Evolutionary conservation across 2,888 invertebrate genomes (phyloP), one percentile per base, ranked within the genome.

Genomic region (Tineola bisselliella): DNA sequence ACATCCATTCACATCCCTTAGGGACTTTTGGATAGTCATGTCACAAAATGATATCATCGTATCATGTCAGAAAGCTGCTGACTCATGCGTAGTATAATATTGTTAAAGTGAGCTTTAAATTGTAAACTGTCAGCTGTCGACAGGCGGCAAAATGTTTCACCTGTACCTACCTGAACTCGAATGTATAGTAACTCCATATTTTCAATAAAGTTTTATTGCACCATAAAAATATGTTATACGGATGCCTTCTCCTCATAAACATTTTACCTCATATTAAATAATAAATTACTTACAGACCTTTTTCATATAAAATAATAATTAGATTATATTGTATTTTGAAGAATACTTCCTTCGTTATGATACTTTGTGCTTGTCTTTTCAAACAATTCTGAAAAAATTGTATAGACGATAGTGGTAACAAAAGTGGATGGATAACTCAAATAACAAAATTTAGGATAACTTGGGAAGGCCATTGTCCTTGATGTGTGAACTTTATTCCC

Each of bases 11-110:
- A 48, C 19, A 54, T 54, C 54, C 54, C 54, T 25, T 25, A 25
- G 54, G 54, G 54, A 18, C 25, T 54, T 54, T 52, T 6, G 17
- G 52, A 52, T 52, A 52, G 52, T 52, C 52, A 52, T 18, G 52
- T 52, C 52, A 52, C 52, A 17, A 52, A 44, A 52, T 52, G 52
- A 52, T 52, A 52, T 52, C 52, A 52, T 18, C 18, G 13, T 52
- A 54, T 54, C 54, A 54, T 54, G 5, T 4, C 8, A 8, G 54
- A 12, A 54, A 54, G 8, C 25, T 18, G 54, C 54, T 19, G 54
- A 54, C 11, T 54, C 54, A 54, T 54, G 8, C 12, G 25, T 54
- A 54, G 5, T 10, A 54, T 25, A 25, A 18, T 25, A n/a, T 13
- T 48, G 13, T 43, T 12, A 6, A 12, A n/a, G n/a, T n/a, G 44